A percentile compares a stretch with the other conserved stretches of the same genome.
phyloP scores from a whole-genome alignment of 2,113 vertebrate species.

The Heterochromis multidens region DNA sequence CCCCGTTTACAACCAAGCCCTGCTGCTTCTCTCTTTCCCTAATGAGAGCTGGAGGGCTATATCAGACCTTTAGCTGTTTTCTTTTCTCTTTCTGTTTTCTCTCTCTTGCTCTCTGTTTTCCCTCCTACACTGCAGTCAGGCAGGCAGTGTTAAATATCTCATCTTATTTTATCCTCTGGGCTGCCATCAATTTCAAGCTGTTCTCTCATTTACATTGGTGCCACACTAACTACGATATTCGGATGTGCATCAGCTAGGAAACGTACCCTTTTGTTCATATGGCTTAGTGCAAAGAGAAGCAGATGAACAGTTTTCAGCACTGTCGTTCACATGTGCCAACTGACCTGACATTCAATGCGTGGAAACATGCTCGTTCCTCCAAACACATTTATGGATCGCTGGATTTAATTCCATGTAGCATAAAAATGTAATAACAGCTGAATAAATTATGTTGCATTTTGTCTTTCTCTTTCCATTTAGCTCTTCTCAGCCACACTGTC shows the following conservation, averaged over 20 bases:
- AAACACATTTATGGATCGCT: constrained; percentile 32
- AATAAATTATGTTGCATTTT: neutral
- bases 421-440: constrained; percentile 28
- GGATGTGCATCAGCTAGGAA: constrained; percentile 37
- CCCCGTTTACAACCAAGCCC: constrained; percentile 38
- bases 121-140: constrained; percentile 45
- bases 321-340: neutral
- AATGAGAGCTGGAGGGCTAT: constrained; percentile 54
- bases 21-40: constrained; percentile 31
- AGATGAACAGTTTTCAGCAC: neutral
- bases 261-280: constrained; percentile 18
- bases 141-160: constrained; percentile 44
- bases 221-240: constrained; percentile 5
- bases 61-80: constrained; percentile 29
- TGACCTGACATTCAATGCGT: neutral
- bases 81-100: neutral
- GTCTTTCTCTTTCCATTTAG: neutral
- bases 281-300: neutral
- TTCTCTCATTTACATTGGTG: constrained; percentile 53
- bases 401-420: constrained; percentile 35
- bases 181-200: constrained; percentile 59
- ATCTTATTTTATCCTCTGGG: constrained; percentile 53
- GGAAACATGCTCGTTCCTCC: neutral
- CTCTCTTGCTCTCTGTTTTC: neutral
- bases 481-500: neutral